phyloP scores from a whole-genome alignment of 2,113 vertebrate genomes.

The Hyla sarda region DNA sequence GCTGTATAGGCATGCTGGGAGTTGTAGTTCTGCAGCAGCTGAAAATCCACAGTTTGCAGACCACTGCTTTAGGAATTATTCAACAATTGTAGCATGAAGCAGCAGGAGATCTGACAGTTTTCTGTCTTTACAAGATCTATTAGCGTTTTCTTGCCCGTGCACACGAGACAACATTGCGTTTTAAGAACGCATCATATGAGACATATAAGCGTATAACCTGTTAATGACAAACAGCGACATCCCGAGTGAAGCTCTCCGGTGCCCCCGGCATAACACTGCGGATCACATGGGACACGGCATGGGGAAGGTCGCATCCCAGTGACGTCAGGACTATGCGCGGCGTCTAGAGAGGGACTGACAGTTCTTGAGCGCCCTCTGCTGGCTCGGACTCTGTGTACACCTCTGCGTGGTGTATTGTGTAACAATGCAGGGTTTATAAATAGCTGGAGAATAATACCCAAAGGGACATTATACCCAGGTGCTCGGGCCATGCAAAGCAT shows the following conservation, averaged over 20 bases:
- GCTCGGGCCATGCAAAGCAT: too few species aligned
- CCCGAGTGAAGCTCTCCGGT: neutral
- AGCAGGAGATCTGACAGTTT: neutral
- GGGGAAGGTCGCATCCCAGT: constrained; percentile 8
- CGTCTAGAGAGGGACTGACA: neutral
- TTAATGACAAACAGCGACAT: constrained; percentile 54
- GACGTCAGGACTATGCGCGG: neutral
- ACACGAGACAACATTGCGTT: neutral
- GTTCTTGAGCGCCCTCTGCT: neutral
- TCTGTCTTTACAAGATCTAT: neutral
- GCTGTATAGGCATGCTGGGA: too few species aligned
- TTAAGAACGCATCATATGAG: neutral
- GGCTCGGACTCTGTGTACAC: too few species aligned
- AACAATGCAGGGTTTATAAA: too few species aligned
- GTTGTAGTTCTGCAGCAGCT: too few species aligned
- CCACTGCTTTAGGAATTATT: too few species aligned
- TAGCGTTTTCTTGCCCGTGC: neutral
- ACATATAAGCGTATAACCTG: constrained; percentile 27
- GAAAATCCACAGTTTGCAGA: too few species aligned
- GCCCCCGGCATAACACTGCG: neutral
- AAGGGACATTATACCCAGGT: too few species aligned
- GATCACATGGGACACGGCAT: constrained; percentile 28
- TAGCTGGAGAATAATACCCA: too few species aligned
- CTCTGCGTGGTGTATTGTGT: too few species aligned
- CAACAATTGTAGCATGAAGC: too few species aligned